Evolutionary conservation across 35 echinoderm and acorn worm species (phyloP).

Genomic region (Diadema setosum): DNA sequence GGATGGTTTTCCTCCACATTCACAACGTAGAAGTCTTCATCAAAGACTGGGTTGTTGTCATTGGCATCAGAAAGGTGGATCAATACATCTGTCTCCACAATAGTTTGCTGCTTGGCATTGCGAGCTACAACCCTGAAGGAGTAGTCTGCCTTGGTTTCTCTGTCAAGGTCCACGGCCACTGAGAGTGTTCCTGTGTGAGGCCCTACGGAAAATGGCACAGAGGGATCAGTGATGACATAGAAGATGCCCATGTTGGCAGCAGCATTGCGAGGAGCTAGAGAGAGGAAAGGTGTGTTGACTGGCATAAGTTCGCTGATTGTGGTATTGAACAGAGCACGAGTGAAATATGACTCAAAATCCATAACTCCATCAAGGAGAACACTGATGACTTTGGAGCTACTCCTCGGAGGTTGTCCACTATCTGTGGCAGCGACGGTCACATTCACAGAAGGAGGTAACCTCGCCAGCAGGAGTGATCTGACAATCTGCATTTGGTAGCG

Average conservation of each 20-base stretch:
- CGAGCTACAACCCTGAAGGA: constrained; percentile 45
- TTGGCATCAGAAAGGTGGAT: constrained; percentile 79
- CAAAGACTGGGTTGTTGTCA: constrained; percentile 85
- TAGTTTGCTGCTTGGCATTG: constrained; percentile 9
- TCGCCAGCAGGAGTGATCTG: background rate
- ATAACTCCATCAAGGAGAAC: constrained; percentile 49
- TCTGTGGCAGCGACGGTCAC: constrained; percentile 80
- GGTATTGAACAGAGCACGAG: constrained; percentile 31
- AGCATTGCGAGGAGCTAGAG: constrained; percentile 49
- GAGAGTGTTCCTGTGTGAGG: constrained; percentile 49
- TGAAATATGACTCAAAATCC: constrained; percentile 51
- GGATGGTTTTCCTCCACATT: constrained; percentile 76
- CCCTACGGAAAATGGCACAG: constrained; percentile 47
- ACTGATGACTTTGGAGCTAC: constrained; percentile 31
- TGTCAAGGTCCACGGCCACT: constrained; percentile 47
- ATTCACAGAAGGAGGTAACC: constrained; percentile 47
- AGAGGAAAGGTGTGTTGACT: constrained; percentile 71
- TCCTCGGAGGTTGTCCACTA: constrained; percentile 55
- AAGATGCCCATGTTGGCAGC: background rate
- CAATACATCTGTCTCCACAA: constrained; percentile 22
- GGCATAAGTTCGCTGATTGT: constrained; percentile 72
- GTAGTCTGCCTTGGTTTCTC: constrained; percentile 23
- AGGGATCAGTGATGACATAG: constrained; percentile 47
- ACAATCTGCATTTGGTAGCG: constrained; percentile 33
- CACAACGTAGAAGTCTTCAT: constrained; percentile 43